A percentile compares a stretch with the other conserved stretches of the same genome.
These are phyloP conservation scores for Catagonus wagneri DNA, from an alignment of 2,113 vertebrate genomes.

Conservation along the genomic window DNA sequence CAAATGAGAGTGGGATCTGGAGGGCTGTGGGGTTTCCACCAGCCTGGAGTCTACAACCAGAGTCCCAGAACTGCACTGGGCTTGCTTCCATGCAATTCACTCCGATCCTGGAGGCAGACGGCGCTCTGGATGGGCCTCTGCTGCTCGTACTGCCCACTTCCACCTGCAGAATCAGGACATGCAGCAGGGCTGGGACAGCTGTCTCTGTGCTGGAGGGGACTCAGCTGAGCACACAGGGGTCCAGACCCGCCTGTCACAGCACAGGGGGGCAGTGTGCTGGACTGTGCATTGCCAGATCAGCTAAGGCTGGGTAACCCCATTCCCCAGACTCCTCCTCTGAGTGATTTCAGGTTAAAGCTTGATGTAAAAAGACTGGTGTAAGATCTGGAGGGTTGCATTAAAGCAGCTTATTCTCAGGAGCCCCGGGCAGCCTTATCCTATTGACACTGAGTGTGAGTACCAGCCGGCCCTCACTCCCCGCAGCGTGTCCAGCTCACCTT, in stretches of 20 bases:
- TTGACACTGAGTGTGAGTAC: background rate
- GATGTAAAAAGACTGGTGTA: background rate
- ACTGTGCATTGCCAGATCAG: background rate
- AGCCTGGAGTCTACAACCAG: background rate
- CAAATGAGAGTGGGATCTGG: background rate
- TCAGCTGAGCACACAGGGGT: background rate
- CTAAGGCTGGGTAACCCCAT: background rate
- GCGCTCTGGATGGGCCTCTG: background rate
- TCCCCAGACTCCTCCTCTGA: background rate
- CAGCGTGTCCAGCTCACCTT: background rate
- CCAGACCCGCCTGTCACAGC: no score
- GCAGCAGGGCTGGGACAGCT: background rate
- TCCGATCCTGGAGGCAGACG: accelerated
- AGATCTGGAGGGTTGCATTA: background rate
- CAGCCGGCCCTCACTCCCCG: no score
- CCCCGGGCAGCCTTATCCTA: background rate
- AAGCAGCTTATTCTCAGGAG: background rate
- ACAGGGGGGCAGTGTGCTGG: background rate
- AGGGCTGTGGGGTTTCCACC: background rate
- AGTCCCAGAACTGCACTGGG: background rate
- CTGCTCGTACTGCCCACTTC: no score
- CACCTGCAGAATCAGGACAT: background rate
- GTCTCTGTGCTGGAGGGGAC: background rate
- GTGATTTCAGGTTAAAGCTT: accelerated
- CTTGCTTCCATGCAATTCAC: background rate